Evolutionary conservation across 2,888 invertebrate species (phyloP).

Genomic region (Metopia argyrocephala): DNA sequence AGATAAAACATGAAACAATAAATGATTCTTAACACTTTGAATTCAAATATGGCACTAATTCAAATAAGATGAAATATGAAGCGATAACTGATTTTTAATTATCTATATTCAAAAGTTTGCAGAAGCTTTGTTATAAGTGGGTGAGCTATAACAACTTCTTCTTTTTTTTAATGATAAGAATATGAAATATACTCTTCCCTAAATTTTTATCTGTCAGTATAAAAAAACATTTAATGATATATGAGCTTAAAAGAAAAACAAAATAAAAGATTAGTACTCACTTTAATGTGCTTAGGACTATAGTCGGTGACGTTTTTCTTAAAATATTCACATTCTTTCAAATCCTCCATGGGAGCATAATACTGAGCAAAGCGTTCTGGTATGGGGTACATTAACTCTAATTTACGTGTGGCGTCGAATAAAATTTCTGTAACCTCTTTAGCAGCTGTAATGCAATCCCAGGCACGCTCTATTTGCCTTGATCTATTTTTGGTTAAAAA

Average conservation of each 20-base stretch:
- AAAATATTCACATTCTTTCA: constrained; percentile 77
- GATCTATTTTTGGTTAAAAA: constrained; percentile 67
- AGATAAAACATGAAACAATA: too few relatives aligned
- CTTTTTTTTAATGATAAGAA: too few relatives aligned
- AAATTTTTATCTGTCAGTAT: too few relatives aligned
- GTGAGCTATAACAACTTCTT: too few relatives aligned
- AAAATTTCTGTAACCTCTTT: constrained; percentile 76
- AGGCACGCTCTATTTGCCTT: constrained; percentile 75
- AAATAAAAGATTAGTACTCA: constrained; percentile 50
- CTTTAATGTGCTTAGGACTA: constrained; percentile 77
- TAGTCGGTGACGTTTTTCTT: constrained; percentile 76
- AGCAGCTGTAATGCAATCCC: constrained; percentile 77
- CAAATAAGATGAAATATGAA: too few relatives aligned
- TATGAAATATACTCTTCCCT: too few relatives aligned
- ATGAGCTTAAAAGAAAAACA: background rate
- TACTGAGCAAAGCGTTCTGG: constrained; percentile 71
- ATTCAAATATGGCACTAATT: too few relatives aligned
- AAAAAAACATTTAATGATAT: too few relatives aligned
- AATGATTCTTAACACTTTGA: too few relatives aligned
- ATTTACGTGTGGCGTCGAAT: constrained; percentile 76
- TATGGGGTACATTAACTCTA: constrained; percentile 73
- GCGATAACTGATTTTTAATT: too few relatives aligned
- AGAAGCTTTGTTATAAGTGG: too few relatives aligned
- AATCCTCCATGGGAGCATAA: constrained; percentile 77
- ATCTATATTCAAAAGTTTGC: too few relatives aligned